phyloP scores from a whole-genome alignment of 2,113 vertebrate genomes.

The Perca flavescens region DNA sequence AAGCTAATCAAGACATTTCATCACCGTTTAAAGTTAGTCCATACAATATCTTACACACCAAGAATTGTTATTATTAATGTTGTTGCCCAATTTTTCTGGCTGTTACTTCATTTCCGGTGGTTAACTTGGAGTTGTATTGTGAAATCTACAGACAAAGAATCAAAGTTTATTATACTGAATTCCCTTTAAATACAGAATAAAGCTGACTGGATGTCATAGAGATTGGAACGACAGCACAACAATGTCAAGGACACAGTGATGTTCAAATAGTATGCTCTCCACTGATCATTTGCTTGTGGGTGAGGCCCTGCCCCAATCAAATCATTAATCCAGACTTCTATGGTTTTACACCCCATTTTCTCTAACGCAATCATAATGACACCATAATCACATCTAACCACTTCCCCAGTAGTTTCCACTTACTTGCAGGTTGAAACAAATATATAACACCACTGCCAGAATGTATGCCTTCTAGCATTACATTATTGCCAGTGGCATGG shows the following conservation, averaged over 20 bases:
- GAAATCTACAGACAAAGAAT: neutral
- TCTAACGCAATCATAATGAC: neutral
- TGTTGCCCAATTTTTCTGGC: too few species aligned
- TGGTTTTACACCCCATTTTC: slow-evolving; percentile 1
- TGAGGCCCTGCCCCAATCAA: neutral
- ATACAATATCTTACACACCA: neutral
- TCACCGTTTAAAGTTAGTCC: neutral
- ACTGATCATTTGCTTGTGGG: slow-evolving; percentile 13
- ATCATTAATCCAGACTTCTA: neutral
- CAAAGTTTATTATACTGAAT: neutral
- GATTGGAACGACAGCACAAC: neutral
- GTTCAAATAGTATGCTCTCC: slow-evolving; percentile 26
- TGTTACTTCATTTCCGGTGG: neutral
- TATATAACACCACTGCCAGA: neutral
- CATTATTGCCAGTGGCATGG: neutral
- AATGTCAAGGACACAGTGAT: slow-evolving; percentile 35
- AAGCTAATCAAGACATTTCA: neutral
- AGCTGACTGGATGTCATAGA: slow-evolving; percentile 28
- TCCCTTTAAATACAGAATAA: slow-evolving; percentile 26
- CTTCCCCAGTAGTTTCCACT: neutral
- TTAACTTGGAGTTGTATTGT: neutral
- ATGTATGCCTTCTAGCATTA: neutral
- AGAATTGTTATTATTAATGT: neutral
- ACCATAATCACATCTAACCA: neutral
- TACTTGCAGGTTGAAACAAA: neutral